phyloP scores from a whole-genome alignment of 2,888 invertebrate species.

The Branchellion lobata region DNA sequence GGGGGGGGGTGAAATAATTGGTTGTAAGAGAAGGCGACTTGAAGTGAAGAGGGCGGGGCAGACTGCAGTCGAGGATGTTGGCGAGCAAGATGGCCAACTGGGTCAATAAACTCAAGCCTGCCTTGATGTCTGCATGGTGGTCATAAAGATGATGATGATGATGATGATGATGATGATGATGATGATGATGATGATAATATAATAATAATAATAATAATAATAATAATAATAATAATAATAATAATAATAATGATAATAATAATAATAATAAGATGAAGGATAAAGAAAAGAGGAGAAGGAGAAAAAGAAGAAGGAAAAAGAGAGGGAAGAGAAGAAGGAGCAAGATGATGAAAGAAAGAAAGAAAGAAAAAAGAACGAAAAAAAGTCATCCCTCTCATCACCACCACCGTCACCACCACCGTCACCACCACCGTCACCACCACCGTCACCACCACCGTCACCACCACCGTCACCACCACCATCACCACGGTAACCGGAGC shows the following conservation, averaged over 20 bases:
- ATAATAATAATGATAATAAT: background rate
- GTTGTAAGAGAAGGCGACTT: background rate
- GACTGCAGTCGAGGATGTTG: background rate
- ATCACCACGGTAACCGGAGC: background rate
- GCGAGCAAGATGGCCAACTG: background rate
- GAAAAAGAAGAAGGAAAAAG: no score
- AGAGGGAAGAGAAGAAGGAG: no score
- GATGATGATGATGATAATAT: no score
- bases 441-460: no score
- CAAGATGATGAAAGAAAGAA: no score
- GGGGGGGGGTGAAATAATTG: background rate
- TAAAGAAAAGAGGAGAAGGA: no score
- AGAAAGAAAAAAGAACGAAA: no score
- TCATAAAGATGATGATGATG: background rate
- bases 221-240: conserved; percentile 29
- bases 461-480: no score
- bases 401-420: no score
- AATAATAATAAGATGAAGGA: no score
- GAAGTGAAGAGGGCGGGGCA: background rate
- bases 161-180: conserved; percentile 1
- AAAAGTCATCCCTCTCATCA: no score
- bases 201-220: conserved; percentile 25
- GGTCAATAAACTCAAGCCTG: background rate
- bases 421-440: no score
- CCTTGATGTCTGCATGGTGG: background rate